These are phyloP conservation scores for Lutra lutra DNA, from an alignment of 2,797 vertebrate species.

Conservation along the genomic window DNA sequence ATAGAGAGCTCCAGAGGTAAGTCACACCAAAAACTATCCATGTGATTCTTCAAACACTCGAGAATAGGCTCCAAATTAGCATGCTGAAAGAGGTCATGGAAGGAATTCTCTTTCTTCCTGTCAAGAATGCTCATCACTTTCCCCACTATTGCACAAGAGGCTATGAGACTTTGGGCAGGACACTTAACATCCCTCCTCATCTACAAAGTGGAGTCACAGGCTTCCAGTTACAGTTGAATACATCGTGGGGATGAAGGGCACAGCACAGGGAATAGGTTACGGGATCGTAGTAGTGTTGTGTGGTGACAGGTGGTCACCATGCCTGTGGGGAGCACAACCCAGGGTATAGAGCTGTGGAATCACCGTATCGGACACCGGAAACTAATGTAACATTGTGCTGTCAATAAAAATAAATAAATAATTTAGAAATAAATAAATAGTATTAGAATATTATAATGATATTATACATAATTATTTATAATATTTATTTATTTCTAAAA, in stretches of 20 bases:
- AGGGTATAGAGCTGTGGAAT: not conserved
- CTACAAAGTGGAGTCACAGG: not conserved
- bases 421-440: not conserved
- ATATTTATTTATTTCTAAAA: not conserved
- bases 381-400: not conserved
- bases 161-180: not conserved
- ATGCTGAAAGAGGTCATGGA: not conserved
- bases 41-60: not conserved
- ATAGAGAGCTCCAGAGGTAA: too few relatives aligned
- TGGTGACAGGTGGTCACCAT: not conserved
- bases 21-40: rapidly evolving
- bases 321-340: not conserved
- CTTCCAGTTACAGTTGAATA: not conserved
- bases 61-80: not conserved
- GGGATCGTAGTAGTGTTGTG: not conserved
- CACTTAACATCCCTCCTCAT: not conserved
- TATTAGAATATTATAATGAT: too few relatives aligned
- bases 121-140: not conserved
- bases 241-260: not conserved
- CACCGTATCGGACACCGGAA: not conserved
- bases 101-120: not conserved
- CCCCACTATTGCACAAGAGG: not conserved
- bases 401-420: not conserved
- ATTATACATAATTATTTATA: not conserved
- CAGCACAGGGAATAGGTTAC: not conserved